Base-by-base conservation (phyloP, 2,797 vertebrate species). In the Hapalemur alaotrensis region DNA sequence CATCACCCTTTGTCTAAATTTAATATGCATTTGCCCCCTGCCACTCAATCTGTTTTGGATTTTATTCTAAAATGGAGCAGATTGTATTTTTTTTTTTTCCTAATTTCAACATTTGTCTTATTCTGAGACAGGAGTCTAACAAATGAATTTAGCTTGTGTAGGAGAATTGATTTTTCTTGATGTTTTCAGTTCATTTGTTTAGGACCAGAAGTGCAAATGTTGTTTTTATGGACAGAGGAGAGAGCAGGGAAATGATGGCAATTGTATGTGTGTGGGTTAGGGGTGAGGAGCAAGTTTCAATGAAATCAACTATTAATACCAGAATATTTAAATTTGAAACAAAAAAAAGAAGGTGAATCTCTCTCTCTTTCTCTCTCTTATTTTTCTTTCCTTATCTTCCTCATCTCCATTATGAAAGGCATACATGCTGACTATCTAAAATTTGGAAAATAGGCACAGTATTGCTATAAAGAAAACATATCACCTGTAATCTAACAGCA, bases 31-130 rank as follows among this genome's bases (percentile, higher is more conserved):
- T 89, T 95, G 28, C 28, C 70, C 52, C 79, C 82, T 61, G 75
- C 18, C 2, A 96, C 91, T n/a, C 57, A 91, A 87, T 94, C 91
- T 93, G 91, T 86, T 96, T 97, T 96, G 87, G 75, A 93, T 97
- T 96, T 97, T 76, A 93, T 73, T 97, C 88, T 94, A 95, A 96
- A 95, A 86, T 91, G 75, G 73, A 94, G 75, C 75, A 63, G 85
- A 90, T 67, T 94, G 83, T 94, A 61, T 52, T 48, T 75, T 48
- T 70, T 61, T 25, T 46, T 75, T 48, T 61, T 52, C 22, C 35
- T 73, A 46, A 80, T 89, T 78, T 96, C 38, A 87, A 91, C 79
- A 91, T 95, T 91, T 97, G 48, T 89, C 75, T 96, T 91, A 75
- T 96, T 72, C 75, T 23, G 35, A 17, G 85, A 97, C 22, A 83